A percentile compares a stretch with the other conserved stretches of the same genome.
Evolutionary conservation across 1,140 invertebrate species (phyloP).

Genomic region (Holcopasites calliopsidis): DNA sequence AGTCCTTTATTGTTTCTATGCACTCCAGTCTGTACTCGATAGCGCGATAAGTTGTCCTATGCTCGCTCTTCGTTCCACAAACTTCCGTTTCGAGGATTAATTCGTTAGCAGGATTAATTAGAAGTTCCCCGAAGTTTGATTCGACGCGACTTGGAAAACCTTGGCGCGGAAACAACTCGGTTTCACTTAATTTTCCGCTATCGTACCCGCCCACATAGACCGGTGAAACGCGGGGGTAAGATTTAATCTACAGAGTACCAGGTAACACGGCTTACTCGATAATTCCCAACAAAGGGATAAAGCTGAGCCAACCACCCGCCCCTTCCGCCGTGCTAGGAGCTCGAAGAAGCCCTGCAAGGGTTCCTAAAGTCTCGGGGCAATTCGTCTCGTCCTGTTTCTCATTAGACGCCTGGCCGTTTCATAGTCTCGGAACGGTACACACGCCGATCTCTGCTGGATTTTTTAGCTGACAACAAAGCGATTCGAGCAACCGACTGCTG

Average conservation of each 20-base stretch:
- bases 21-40: no score
- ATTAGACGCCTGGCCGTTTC: slow-evolving; percentile 8
- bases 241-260: slow-evolving; percentile 38
- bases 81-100: background rate
- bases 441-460: background rate
- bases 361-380: slow-evolving; percentile 22
- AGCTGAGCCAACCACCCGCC: no score
- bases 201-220: background rate
- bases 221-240: background rate
- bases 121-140: background rate
- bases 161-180: slow-evolving; percentile 1
- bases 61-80: no score
- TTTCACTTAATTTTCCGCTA: slow-evolving; percentile 13
- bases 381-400: slow-evolving; percentile 38
- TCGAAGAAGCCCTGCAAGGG: slow-evolving; percentile 16
- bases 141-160: slow-evolving; percentile 8
- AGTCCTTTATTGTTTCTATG: no score
- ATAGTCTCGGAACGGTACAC: background rate
- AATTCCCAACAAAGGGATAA: slow-evolving; percentile 42
- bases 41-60: no score
- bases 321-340: background rate
- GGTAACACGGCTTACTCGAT: slow-evolving; percentile 27
- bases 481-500: background rate
- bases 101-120: slow-evolving; percentile 8
- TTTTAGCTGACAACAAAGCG: slow-evolving; percentile 9